Evolutionary conservation across 2,797 vertebrate genomes (phyloP).

Genomic region (Sebastes itinus): DNA sequence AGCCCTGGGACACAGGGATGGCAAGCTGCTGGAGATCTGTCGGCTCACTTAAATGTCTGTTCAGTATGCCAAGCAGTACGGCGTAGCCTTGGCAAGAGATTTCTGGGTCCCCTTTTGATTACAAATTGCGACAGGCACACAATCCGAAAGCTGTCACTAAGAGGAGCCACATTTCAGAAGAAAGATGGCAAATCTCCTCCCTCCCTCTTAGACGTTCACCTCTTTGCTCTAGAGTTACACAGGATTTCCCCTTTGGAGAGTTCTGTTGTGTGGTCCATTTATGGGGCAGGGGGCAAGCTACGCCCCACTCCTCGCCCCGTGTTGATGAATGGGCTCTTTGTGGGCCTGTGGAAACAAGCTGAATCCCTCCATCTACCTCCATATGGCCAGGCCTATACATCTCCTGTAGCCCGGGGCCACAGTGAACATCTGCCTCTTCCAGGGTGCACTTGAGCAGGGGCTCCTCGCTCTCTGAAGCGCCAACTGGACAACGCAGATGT

Average conservation of each 20-base stretch:
- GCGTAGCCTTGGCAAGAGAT: neutral
- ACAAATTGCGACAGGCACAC: conserved; percentile 18
- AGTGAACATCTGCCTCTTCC: conserved; percentile 82
- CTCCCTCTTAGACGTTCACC: conserved; percentile 60
- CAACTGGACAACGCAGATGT: conserved; percentile 69
- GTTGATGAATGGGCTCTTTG: conserved; percentile 84
- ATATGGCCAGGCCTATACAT: conserved; percentile 86
- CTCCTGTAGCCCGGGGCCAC: conserved; percentile 82
- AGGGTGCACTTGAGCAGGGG: conserved; percentile 61
- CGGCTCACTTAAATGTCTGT: conserved; percentile 20
- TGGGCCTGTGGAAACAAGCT: conserved; percentile 82
- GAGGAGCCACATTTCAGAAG: conserved; percentile 25
- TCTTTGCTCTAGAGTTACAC: conserved; percentile 74
- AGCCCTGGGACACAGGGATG: conserved; percentile 63
- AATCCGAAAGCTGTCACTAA: conserved; percentile 47
- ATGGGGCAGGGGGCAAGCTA: conserved; percentile 76
- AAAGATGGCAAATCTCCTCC: conserved; percentile 65
- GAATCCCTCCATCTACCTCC: conserved; percentile 80
- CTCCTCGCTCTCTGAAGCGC: conserved; percentile 45
- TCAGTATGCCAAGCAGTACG: neutral
- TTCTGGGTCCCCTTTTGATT: conserved; percentile 7
- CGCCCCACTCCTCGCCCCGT: conserved; percentile 65
- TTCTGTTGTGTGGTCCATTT: conserved; percentile 83
- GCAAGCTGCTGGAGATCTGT: conserved; percentile 44
- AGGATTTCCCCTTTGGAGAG: conserved; percentile 77